Base-by-base conservation (phyloP, 2,113 vertebrate genomes). In the Psephotus haematonotus region DNA sequence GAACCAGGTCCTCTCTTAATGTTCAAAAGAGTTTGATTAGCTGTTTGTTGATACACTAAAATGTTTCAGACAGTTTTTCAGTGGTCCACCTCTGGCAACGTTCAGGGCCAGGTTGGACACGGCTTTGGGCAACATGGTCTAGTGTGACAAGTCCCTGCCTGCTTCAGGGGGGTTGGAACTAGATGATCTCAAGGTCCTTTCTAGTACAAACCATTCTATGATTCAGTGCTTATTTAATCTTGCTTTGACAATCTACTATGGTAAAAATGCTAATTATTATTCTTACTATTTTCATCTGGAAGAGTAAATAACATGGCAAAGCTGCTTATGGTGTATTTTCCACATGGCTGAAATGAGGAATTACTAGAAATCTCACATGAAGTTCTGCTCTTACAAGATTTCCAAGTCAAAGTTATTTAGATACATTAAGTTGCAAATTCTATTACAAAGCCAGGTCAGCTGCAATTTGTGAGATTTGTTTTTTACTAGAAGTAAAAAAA, bases 381-480 rank as follows among this genome's bases (percentile, higher is more conserved):
- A 88, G 76, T 80, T 72, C 65, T 93, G 39, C 20, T 59, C 12
- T 71, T 76, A 76, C 0, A 24, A 92, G 90, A 92, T 82, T 96
- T 94, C 24, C 81, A 59, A 24, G 50, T 60, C 52, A 90, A 88
- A 95, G 82, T 39, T 91, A 70, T 84, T 96, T 96, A 79, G 89
- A 86, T 92, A 84, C 31, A 49, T 77, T 91, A 82, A 86, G 63
- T 85, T 91, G 86, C 77, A 92, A 88, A 86, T 95, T 90, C 86
- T 84, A 53, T 86, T 94, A 63, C 64, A 93, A 93, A 95, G 83
- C 27, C 53, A 93, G 11, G 16, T 71, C 11, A 65, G 18, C 63
- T 83, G 65, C 86, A 60, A 77, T 90, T 52, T 89, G 59, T 46
- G 41, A 93, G 59, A 50, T 95, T 85, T 95, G 24, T 10, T 31